These are phyloP conservation scores for Piprites chloris DNA, from an alignment of 2,113 vertebrate genomes.

Conservation along the genomic window DNA sequence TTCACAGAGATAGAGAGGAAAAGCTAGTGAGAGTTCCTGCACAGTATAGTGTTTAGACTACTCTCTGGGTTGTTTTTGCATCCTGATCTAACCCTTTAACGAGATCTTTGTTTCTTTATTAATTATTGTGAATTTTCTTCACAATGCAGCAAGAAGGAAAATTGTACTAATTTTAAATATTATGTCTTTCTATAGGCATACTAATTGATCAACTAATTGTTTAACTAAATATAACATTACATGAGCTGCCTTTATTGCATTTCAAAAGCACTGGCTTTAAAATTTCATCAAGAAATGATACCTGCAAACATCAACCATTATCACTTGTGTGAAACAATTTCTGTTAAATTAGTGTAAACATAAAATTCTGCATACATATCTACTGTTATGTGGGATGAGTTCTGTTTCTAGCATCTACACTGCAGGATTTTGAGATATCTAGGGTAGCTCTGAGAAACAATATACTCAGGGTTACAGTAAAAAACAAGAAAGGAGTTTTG, in stretches of 20 bases:
- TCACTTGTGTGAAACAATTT: background rate
- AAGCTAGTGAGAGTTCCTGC: background rate
- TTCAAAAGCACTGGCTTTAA: background rate
- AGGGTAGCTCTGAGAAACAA: background rate
- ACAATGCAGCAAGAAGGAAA: background rate
- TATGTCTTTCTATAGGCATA: background rate
- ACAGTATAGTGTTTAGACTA: accelerated
- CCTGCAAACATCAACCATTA: background rate
- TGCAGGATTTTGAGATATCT: background rate
- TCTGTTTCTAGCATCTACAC: background rate
- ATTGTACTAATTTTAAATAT: background rate
- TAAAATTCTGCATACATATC: background rate
- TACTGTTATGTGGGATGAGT: background rate
- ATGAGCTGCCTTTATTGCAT: background rate
- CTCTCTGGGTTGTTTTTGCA: background rate
- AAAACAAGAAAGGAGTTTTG: background rate
- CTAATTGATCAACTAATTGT: background rate
- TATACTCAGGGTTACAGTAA: background rate
- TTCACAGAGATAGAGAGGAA: background rate
- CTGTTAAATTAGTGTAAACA: background rate
- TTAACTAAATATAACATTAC: background rate
- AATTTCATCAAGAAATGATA: background rate
- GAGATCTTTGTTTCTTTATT: background rate
- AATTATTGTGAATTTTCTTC: background rate
- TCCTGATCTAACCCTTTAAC: background rate